Base-by-base conservation (phyloP, 2,113 vertebrate species). In the Elaphurus davidianus region DNA sequence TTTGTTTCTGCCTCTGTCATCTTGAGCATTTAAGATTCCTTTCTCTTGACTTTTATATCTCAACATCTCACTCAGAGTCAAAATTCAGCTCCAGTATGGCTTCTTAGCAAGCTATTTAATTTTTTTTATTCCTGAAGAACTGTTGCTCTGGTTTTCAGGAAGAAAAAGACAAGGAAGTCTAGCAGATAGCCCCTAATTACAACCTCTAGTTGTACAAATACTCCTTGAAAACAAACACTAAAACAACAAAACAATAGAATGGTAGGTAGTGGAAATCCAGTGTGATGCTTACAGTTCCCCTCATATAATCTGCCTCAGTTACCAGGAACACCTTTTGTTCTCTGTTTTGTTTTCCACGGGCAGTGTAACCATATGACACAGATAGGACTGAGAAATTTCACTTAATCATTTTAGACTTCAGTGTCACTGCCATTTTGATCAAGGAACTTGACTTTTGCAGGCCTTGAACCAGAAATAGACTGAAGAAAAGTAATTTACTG, bases 21-120 rank as follows among this genome's bases (percentile, higher is more conserved):
- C 50, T 60, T 82, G 15, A 83, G 21, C 12, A 71, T 43, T 47
- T 79, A 57, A 88, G 16, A 62, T 87, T 93, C 57, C 8, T 45
- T 6, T 76, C 17, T 97, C 52, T 79, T 95, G 43, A 87, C 54
- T 93, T 82, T 91, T 74, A 59, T 88, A 78, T 57, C 43, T 97
- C 82, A 91, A 2, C 2, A 45, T 91, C 43, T 94, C 83, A 50
- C 47, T 28, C 25, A 36, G n/a, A 76, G 27, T 55, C n/a, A 95
- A 36, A 86, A 74, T 91, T 96, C 57, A 87, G 33, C 8, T 89
- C 45, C n/a, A 95, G 0, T 62, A 43, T 89, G 83, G 45, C 54
- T 88, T 94, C n/a, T 59, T 17, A 43, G 62, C 4, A 84, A 87
- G 14, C 50, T 88, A 12, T n/a, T 85, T 71, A 74, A 50, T 92